Percentiles rank a stretch among this genome's conserved stretches.
These are phyloP conservation scores for Sipha flava DNA, from an alignment of 1,140 invertebrate species.

Conservation along the genomic window DNA sequence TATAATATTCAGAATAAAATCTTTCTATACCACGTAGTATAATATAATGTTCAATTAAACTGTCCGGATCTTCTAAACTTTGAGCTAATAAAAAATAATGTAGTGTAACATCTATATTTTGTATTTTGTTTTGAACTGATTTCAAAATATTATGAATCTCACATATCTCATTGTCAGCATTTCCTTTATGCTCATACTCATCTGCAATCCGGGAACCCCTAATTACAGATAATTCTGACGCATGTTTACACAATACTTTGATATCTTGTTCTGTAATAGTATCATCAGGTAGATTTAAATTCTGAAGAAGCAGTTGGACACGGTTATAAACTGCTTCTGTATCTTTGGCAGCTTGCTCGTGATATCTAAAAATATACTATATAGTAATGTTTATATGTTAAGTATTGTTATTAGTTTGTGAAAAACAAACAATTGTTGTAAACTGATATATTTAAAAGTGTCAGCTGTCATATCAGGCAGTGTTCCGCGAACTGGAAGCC, in stretches of 20 bases:
- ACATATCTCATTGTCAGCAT: slow-evolving; percentile 39
- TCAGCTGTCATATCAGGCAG: slow-evolving; percentile 97
- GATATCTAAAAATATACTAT: slow-evolving; percentile 52
- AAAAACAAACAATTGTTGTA: slow-evolving; percentile 70
- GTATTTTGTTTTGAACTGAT: too few species aligned
- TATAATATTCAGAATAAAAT: slow-evolving; percentile 79
- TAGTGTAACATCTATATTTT: too few species aligned
- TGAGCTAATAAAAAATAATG: too few species aligned
- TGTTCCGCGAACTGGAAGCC: slow-evolving; percentile 78
- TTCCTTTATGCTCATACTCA: slow-evolving; percentile 44
- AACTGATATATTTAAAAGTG: slow-evolving; percentile 79
- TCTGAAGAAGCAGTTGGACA: slow-evolving; percentile 68
- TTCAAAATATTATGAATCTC: too few species aligned
- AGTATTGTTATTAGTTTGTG: not conserved
- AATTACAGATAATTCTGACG: slow-evolving; percentile 66
- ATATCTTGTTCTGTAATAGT: slow-evolving; percentile 68
- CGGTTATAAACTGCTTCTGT: slow-evolving; percentile 69
- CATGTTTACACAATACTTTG: slow-evolving; percentile 76
- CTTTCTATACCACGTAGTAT: slow-evolving; percentile 81
- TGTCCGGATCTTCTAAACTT: slow-evolving; percentile 66
- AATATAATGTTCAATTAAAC: slow-evolving; percentile 83
- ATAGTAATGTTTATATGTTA: not conserved
- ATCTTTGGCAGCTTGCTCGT: slow-evolving; percentile 73
- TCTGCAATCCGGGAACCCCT: slow-evolving; percentile 59
- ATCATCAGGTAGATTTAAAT: slow-evolving; percentile 63